phyloP scores from a whole-genome alignment of 1,140 invertebrate species.

The Melanaphis sacchari region DNA sequence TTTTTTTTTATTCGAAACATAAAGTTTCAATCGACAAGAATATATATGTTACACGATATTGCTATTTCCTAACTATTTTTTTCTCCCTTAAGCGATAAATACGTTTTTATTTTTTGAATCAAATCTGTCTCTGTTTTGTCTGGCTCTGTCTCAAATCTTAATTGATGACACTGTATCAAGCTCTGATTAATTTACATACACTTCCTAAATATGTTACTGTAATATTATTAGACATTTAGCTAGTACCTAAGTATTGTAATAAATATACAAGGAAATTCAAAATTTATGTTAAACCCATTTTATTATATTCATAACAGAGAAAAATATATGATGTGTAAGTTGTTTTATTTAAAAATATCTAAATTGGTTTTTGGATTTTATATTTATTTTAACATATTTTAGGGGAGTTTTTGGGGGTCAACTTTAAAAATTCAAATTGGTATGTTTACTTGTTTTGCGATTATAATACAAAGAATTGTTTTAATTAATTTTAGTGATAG shows the following conservation, averaged over 20 bases:
- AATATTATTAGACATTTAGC: not conserved
- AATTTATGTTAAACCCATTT: too few species aligned
- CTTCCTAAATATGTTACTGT: not conserved
- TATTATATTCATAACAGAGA: too few species aligned
- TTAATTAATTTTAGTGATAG: too few species aligned
- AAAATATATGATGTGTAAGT: too few species aligned
- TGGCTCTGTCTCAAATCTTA: conserved; percentile 28
- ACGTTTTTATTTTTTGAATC: conserved; percentile 2
- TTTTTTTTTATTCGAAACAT: not conserved
- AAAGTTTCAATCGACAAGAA: not conserved
- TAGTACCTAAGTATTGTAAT: not conserved
- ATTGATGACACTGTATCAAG: not conserved
- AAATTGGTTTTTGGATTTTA: too few species aligned
- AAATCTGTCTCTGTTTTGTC: not conserved
- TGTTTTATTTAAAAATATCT: too few species aligned
- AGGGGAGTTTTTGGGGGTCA: too few species aligned
- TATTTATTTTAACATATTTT: too few species aligned
- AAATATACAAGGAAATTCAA: not conserved
- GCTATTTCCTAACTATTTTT: not conserved
- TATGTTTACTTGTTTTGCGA: too few species aligned
- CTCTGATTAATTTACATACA: not conserved
- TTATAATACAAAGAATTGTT: too few species aligned
- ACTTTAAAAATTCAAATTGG: too few species aligned
- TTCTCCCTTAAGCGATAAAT: not conserved
- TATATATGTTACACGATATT: not conserved